phyloP scores from a whole-genome alignment of 2,113 vertebrate genomes.

The Peromyscus maniculatus region DNA sequence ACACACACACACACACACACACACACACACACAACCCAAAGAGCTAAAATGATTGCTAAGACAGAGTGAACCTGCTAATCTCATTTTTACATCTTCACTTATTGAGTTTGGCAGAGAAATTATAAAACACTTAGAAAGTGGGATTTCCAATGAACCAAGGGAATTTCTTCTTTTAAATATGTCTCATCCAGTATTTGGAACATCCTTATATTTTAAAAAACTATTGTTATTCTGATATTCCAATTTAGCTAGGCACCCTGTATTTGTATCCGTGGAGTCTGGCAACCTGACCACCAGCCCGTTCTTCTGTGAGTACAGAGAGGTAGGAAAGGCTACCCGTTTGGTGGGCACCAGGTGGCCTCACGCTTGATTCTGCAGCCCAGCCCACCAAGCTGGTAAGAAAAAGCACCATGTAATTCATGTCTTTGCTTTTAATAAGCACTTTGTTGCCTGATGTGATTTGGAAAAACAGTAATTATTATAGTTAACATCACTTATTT shows the following conservation, averaged over 20 bases:
- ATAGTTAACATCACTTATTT: constrained; percentile 56
- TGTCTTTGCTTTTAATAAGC: constrained; percentile 24
- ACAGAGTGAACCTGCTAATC: background rate
- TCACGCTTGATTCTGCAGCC: background rate
- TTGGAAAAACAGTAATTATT: constrained; percentile 70
- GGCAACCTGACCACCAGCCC: background rate
- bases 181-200: background rate
- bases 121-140: background rate
- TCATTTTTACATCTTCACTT: background rate
- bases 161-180: background rate
- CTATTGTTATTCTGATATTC: constrained; percentile 2
- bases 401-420: background rate
- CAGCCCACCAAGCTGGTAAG: background rate
- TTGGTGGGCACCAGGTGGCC: background rate
- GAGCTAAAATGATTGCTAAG: background rate
- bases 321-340: background rate
- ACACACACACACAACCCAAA: background rate
- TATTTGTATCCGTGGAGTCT: constrained; percentile 3
- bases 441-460: constrained; percentile 53
- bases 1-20: background rate
- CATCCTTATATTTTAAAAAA: background rate
- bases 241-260: background rate
- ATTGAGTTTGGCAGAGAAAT: background rate
- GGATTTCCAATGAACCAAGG: background rate
- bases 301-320: background rate